These are phyloP conservation scores for Pseudomyrmex sp. DNA, from an alignment of 1,140 invertebrate species.

Conservation along the genomic window DNA sequence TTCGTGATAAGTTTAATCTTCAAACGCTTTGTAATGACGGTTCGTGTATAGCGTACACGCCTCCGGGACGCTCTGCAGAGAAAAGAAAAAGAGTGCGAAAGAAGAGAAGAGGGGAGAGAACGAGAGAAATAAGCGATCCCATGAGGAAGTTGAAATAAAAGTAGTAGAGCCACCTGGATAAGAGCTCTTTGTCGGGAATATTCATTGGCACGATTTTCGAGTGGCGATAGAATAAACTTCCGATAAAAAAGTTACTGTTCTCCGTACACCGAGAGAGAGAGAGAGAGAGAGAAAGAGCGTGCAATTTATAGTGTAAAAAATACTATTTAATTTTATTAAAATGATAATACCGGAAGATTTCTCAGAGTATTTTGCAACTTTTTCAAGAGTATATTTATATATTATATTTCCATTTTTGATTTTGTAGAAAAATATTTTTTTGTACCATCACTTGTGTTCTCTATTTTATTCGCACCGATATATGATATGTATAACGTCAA, in stretches of 20 bases:
- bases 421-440: not conserved
- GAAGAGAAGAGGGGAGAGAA: not conserved
- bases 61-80: not conserved
- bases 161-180: conserved; percentile 1
- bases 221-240: conserved; percentile 24
- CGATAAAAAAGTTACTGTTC: conserved; percentile 18
- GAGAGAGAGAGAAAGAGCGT: too few species aligned
- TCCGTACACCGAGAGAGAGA: too few species aligned
- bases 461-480: too few species aligned
- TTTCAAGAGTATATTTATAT: not conserved
- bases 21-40: conserved; percentile 40
- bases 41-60: not conserved
- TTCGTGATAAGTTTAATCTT: conserved; percentile 57
- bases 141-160: conserved; percentile 20
- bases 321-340: not conserved
- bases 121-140: conserved; percentile 17
- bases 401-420: too few species aligned
- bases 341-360: not conserved
- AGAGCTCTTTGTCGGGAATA: conserved; percentile 25
- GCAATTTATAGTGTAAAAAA: conserved; percentile 10
- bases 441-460: too few species aligned
- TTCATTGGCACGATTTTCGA: conserved; percentile 45
- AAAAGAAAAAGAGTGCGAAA: not conserved
- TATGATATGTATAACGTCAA: too few species aligned
- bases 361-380: not conserved